These are phyloP conservation scores for Rhyacophila brunnea DNA, from an alignment of 1,140 invertebrate species.

Conservation along the genomic window DNA sequence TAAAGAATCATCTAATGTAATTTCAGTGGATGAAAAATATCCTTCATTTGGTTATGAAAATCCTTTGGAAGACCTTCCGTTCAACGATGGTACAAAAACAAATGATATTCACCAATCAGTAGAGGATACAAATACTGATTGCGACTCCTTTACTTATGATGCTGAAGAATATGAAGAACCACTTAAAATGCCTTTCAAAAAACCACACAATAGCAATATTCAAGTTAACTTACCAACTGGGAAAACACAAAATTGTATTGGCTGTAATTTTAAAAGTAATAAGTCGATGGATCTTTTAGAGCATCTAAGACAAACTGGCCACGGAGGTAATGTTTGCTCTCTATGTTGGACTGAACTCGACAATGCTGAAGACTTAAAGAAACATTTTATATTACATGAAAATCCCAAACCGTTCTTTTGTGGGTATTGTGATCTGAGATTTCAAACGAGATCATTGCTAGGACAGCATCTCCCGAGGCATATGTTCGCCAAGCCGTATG, in stretches of 20 bases:
- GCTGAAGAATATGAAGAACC: too few species aligned
- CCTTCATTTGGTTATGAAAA: too few species aligned
- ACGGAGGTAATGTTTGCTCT: slow-evolving; percentile 51
- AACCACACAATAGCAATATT: too few species aligned
- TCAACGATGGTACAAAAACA: too few species aligned
- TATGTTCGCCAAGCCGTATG: slow-evolving; percentile 55
- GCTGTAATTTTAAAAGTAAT: slow-evolving; percentile 45
- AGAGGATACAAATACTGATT: too few species aligned
- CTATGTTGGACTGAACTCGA: slow-evolving; percentile 52
- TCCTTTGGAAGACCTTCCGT: too few species aligned
- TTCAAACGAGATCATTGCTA: slow-evolving; percentile 54
- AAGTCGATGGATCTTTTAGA: slow-evolving; percentile 45
- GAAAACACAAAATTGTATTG: slow-evolving; percentile 46
- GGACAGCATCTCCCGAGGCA: slow-evolving; percentile 59
- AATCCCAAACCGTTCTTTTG: slow-evolving; percentile 57
- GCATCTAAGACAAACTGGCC: slow-evolving; percentile 49
- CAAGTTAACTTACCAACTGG: slow-evolving; percentile 22
- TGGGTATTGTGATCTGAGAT: slow-evolving; percentile 52
- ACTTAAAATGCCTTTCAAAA: too few species aligned
- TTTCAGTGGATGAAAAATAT: too few species aligned
- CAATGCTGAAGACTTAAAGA: slow-evolving; percentile 44
- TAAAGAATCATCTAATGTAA: too few species aligned
- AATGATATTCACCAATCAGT: too few species aligned
- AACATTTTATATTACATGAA: slow-evolving; percentile 52
- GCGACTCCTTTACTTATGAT: too few species aligned